A percentile compares a stretch with the other conserved stretches of the same genome.
Evolutionary conservation across 2,113 vertebrate genomes (phyloP).

Genomic region (Halichoerus grypus): DNA sequence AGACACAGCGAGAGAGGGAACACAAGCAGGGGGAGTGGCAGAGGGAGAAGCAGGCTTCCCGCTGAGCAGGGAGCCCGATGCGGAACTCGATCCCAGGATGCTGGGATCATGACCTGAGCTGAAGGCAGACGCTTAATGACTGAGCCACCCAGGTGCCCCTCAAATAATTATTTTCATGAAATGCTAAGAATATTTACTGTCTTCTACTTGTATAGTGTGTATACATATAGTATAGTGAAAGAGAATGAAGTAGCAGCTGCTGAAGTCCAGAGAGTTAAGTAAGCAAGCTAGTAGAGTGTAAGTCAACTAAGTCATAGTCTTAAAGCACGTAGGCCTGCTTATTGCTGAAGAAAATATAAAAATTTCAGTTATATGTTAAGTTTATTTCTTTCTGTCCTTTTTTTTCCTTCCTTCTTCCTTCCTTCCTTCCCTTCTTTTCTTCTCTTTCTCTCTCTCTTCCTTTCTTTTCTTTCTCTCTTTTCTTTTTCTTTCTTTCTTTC

Average conservation of each 20-base stretch:
- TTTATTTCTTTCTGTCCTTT: neutral
- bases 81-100: too few relatives aligned
- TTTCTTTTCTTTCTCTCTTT: too few relatives aligned
- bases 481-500: neutral
- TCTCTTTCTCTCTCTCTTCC: too few relatives aligned
- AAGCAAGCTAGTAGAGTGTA: neutral
- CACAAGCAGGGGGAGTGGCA: too few relatives aligned
- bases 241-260: neutral
- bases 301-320: neutral
- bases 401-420: too few relatives aligned
- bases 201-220: neutral
- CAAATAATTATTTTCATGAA: constrained; percentile 33
- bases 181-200: neutral
- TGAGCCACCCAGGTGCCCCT: neutral
- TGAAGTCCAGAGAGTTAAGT: neutral
- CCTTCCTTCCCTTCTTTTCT: too few relatives aligned
- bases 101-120: too few relatives aligned
- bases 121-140: too few relatives aligned
- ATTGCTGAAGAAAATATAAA: constrained; percentile 10
- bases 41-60: too few relatives aligned
- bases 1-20: too few relatives aligned
- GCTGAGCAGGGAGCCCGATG: too few relatives aligned
- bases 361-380: constrained; percentile 24
- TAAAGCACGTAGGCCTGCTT: neutral
- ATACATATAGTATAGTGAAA: neutral